phyloP scores from a whole-genome alignment of 2,113 vertebrate species.

The Mesocricetus auratus region DNA sequence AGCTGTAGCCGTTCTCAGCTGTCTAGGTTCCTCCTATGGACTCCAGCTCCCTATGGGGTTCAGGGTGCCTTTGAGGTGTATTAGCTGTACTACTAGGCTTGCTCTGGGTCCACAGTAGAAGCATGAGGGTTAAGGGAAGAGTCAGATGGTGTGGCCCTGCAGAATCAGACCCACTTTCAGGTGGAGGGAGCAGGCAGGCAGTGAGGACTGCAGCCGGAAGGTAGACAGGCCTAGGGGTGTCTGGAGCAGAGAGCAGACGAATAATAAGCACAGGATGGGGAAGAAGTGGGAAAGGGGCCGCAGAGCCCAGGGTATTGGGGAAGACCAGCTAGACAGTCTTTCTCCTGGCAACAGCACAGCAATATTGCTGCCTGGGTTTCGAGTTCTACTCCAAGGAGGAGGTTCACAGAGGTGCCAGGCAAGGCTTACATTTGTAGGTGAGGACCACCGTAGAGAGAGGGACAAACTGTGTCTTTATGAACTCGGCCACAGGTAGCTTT shows the following conservation, averaged over 20 bases:
- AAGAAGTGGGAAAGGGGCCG: background rate
- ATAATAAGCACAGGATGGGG: rapidly evolving
- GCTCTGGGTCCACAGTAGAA: rapidly evolving
- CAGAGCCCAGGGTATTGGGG: rapidly evolving
- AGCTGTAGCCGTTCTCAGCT: background rate
- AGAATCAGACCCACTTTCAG: rapidly evolving
- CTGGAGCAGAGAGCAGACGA: background rate
- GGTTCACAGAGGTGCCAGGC: rapidly evolving
- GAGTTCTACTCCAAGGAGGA: background rate
- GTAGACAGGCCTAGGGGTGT: background rate
- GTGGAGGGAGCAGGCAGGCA: background rate
- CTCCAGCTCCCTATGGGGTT: rapidly evolving
- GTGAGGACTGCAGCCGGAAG: background rate
- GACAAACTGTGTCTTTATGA: rapidly evolving
- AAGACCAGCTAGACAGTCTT: no score
- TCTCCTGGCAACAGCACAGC: background rate
- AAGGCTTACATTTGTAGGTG: rapidly evolving
- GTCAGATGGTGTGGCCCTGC: background rate
- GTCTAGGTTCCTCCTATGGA: background rate
- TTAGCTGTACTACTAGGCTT: rapidly evolving
- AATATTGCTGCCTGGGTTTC: background rate
- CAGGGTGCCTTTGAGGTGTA: rapidly evolving
- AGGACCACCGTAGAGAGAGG: background rate
- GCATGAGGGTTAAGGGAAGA: background rate
- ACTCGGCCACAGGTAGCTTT: background rate